These are phyloP conservation scores for Columba janthina DNA, from an alignment of 2,113 vertebrate genomes.

Conservation along the genomic window DNA sequence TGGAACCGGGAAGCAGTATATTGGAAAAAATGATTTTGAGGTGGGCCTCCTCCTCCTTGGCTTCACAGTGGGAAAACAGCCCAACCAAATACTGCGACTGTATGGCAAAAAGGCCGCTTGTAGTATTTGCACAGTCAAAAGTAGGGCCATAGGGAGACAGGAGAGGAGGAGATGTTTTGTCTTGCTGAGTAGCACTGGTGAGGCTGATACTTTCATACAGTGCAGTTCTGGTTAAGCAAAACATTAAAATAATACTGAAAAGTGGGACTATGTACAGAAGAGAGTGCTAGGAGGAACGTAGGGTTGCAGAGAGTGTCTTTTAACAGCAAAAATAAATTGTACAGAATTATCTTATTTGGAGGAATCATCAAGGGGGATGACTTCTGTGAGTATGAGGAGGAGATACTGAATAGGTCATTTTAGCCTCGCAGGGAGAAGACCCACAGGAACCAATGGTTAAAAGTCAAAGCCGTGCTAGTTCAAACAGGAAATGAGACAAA, in stretches of 20 bases:
- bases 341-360: neutral
- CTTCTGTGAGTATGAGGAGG: neutral
- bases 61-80: neutral
- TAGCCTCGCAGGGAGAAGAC: neutral
- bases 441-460: neutral
- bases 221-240: neutral
- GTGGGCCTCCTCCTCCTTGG: neutral
- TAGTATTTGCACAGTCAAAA: neutral
- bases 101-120: neutral
- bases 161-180: conserved; percentile 12
- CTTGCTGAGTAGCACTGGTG: neutral
- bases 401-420: neutral
- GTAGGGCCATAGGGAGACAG: neutral
- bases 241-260: neutral
- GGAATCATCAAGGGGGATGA: neutral
- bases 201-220: neutral
- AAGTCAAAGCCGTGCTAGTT: neutral
- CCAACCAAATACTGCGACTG: neutral
- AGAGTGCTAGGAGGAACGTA: neutral
- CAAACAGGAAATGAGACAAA: conserved; percentile 47
- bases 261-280: neutral
- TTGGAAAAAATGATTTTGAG: neutral
- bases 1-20: neutral
- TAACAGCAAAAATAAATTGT: neutral
- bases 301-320: neutral